Base-by-base conservation (phyloP, 1,140 invertebrate genomes). In the Diprion similis region DNA sequence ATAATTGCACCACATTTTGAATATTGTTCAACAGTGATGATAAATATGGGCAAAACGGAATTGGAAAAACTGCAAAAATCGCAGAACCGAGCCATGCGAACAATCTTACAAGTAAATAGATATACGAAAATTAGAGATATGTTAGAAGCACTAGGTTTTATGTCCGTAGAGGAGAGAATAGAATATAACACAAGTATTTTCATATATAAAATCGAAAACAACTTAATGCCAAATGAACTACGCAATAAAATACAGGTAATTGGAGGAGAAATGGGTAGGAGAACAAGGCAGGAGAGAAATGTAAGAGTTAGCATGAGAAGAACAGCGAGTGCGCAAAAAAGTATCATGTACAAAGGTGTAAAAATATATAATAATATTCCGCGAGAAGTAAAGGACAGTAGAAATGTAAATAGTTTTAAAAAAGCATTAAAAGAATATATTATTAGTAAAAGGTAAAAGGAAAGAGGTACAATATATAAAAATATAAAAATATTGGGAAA, bases 1-100 rank as follows among this genome's bases (percentile, higher is more conserved):
- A 73, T 79, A 3, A 72, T 79, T 13, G 74, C 73, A 13, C 73
- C 73, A 11, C 75, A 79, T n/a, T 68, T 79, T 45, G 71, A 76
- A 19, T 76, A 74, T 11, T 74, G 73, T 46, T 24, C 51, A n/a
- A 70, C 75, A 18, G 17, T 79, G 8, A 46, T 75, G 48, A 48
- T 73, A 7, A 71, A 17, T 46, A 72, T 74, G 70, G 67, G 19
- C 24, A 71, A 77, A 24, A 71, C 66, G 47, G 65, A 76, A 19
- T 9, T 73, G 8, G 47, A 48, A 46, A 48, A n/a, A 70, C 19
- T 78, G 13, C 75, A 78, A 65, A 71, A 65, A 51, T 9, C 46
- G 3, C 66, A 73, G 47, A 75, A 77, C 19, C 13, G 72, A 59
- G 75, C 72, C 72, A 78, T 76, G 71, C 64, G 75, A 66, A 70